A percentile compares a stretch with the other conserved stretches of the same genome.
Conservation (phyloP, 1,140 invertebrate genomes). For the Marisa cornuarietis region DNA sequence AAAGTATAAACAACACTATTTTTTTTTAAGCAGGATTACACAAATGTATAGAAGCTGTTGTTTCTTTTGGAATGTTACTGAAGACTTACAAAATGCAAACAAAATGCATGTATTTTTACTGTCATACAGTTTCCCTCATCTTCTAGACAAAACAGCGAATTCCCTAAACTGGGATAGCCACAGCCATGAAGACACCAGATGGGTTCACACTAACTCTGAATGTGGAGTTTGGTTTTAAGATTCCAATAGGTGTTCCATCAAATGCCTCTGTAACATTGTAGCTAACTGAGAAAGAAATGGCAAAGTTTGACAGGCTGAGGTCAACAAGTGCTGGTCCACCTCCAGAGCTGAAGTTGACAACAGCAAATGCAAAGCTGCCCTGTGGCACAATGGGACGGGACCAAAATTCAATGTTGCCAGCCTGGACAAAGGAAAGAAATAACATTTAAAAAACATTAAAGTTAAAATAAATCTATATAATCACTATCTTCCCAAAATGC, state of each 20-base stretch:
- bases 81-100: no score
- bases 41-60: no score
- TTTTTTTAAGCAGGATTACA: no score
- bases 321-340: constrained; percentile 27
- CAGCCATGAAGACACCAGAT: constrained; percentile 72
- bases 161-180: constrained; percentile 17
- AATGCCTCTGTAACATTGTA: constrained; percentile 80
- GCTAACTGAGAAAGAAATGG: constrained; percentile 78
- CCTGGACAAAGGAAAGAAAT: constrained; percentile 29
- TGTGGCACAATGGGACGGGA: constrained; percentile 34
- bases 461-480: no score
- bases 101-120: no score
- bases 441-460: neutral
- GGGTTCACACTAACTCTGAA: constrained; percentile 95
- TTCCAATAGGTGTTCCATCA: constrained; percentile 66
- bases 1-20: no score
- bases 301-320: constrained; percentile 78
- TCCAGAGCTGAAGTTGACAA: constrained; percentile 34
- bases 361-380: constrained; percentile 36
- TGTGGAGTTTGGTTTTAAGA: constrained; percentile 83
- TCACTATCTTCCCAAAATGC: no score
- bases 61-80: no score
- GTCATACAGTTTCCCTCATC: no score
- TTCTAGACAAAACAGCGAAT: no score
- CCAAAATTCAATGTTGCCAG: constrained; percentile 45